Evolutionary conservation across 2,888 invertebrate species (phyloP), one percentile per base, ranked within the genome.

Genomic region (Hoplodrina ambigua): DNA sequence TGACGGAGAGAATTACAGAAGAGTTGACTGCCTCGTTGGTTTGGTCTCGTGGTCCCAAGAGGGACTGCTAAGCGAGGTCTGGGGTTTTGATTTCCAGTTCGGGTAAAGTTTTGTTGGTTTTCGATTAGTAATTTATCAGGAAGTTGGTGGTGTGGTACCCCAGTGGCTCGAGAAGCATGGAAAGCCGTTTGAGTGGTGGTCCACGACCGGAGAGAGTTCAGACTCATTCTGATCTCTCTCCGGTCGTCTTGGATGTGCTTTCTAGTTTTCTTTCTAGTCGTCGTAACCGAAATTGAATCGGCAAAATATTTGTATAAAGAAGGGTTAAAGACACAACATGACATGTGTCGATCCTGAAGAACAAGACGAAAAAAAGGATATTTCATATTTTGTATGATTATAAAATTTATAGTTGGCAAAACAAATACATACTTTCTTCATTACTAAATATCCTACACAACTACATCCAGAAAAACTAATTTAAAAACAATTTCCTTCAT

Each of bases 401-500:
- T 25, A 25, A 8, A 17, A 5, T 17, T 17, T 5, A 46, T 5
- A 46, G 46, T 46, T 17, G 46, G 46, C 5, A 17, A 46, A 46
- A 6, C 15, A 20, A 50, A 13, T 56, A 19, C 17, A 15, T 11
- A 4, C 0, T 0, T 19, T 19, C 10, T 6, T 20, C 41, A 30
- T 8, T 49, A 30, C 49, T 25, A 0, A 1, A 50, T n/a, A 44
- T 41, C 15, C 44, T 11, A 5, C 5, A 15, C 15, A 46, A 57
- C 33, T 41, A 55, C 33, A 25, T 61, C 49, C 56, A 62, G 66
- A 75, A 65, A 73, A 74, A 74, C 64, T 65, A 76, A 83, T 84
- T 75, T 60, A 76, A 80, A 81, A 81, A 84, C 83, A 84, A 87
- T 86, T 71, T 63, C 72, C 44, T 53, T 54, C 71, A 63, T 65